A percentile compares a stretch with the other conserved stretches of the same genome.
Evolutionary conservation across 1,140 invertebrate species (phyloP).

Genomic region (Drosophila arizonae): DNA sequence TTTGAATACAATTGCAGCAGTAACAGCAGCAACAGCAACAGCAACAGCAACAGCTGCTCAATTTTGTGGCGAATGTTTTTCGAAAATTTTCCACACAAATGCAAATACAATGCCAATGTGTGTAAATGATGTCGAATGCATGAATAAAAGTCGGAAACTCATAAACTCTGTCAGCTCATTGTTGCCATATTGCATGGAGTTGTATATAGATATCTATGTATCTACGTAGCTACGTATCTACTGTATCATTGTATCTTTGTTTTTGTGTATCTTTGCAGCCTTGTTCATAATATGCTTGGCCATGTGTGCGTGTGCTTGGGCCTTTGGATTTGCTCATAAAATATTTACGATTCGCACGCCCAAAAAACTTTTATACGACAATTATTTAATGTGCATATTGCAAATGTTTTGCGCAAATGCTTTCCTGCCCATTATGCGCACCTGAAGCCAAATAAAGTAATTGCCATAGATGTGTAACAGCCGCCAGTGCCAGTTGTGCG

Average conservation of each 20-base stretch:
- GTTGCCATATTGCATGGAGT: conserved; percentile 33
- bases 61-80: conserved; percentile 25
- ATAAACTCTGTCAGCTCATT: conserved; percentile 44
- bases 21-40: conserved; percentile 4
- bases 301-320: conserved; percentile 7
- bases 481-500: neutral
- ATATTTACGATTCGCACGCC: conserved; percentile 39
- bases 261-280: conserved; percentile 1
- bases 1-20: conserved; percentile 71
- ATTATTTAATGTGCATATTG: conserved; percentile 39
- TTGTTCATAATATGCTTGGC: neutral
- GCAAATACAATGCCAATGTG: conserved; percentile 48
- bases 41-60: conserved; percentile 26
- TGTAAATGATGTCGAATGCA: conserved; percentile 53
- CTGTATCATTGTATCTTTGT: neutral
- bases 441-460: conserved; percentile 17
- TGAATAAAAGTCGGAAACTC: conserved; percentile 52
- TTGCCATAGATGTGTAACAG: conserved; percentile 19
- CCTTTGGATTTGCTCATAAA: conserved; percentile 34
- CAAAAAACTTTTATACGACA: conserved; percentile 42
- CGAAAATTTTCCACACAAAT: conserved; percentile 14
- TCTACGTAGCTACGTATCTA: neutral
- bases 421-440: conserved; percentile 21
- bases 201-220: neutral
- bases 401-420: conserved; percentile 40